These are phyloP conservation scores for Pycnomerus fuliginosus DNA, from an alignment of 2,888 invertebrate species.

Conservation along the genomic window DNA sequence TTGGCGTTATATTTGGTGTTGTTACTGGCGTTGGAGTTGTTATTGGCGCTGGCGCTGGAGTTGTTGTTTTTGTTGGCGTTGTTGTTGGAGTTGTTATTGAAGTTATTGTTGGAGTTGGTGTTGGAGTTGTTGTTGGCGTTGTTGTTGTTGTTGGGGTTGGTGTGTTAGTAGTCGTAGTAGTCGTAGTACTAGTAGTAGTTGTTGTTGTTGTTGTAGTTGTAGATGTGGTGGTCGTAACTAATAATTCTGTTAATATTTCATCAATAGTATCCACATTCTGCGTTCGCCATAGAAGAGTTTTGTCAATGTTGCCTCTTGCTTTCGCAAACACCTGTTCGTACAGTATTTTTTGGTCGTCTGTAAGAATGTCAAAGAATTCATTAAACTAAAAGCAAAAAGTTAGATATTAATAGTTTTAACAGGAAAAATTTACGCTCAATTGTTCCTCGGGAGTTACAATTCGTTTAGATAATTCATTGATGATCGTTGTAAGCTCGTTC, in stretches of 20 bases:
- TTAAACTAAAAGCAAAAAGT: neutral
- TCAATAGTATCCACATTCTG: neutral
- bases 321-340: neutral
- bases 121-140: too few relatives aligned
- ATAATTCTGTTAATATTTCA: neutral
- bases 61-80: conserved; percentile 1
- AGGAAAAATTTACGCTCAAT: too few relatives aligned
- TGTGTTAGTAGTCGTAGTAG: neutral
- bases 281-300: neutral
- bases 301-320: neutral
- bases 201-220: too few relatives aligned
- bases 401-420: too few relatives aligned
- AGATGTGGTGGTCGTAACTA: too few relatives aligned
- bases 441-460: neutral
- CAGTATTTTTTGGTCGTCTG: neutral
- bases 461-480: too few relatives aligned
- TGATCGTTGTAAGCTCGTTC: too few relatives aligned
- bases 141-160: neutral
- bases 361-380: neutral
- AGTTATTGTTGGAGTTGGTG: too few relatives aligned
- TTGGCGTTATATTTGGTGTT: neutral
- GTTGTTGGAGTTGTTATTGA: too few relatives aligned
- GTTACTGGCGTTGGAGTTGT: conserved; percentile 2
- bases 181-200: neutral
- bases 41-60: neutral